Conservation (phyloP, 2,888 invertebrate genomes). For the Cryptophagus acutangulus region DNA sequence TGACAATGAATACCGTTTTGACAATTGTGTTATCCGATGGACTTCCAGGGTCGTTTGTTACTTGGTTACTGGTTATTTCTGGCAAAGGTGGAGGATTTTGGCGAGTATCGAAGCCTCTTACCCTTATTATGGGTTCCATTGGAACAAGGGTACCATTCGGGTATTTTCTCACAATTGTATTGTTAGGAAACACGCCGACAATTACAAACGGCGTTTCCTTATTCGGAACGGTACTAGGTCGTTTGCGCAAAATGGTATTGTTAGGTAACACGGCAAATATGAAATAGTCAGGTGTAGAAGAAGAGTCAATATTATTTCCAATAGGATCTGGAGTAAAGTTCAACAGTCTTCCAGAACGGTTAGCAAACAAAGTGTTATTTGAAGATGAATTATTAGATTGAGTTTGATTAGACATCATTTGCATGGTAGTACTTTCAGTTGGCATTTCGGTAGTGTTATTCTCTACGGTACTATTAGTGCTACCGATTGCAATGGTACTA, state of each 20-base stretch:
- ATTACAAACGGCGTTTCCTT: slow-evolving; percentile 69
- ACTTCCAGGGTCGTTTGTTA: slow-evolving; percentile 47
- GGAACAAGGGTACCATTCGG: slow-evolving; percentile 76
- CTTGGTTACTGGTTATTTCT: slow-evolving; percentile 63
- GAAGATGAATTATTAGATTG: slow-evolving; percentile 11
- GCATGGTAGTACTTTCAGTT: slow-evolving; percentile 12
- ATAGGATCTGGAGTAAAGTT: slow-evolving; percentile 28
- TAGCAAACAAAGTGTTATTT: slow-evolving; percentile 17
- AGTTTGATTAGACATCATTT: slow-evolving; percentile 12
- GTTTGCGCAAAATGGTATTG: slow-evolving; percentile 72
- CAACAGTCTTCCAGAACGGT: slow-evolving; percentile 36
- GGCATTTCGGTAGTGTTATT: slow-evolving; percentile 8
- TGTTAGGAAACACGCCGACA: slow-evolving; percentile 72
- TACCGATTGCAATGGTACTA: slow-evolving; percentile 15
- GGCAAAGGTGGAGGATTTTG: slow-evolving; percentile 52
- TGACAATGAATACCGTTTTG: slow-evolving; percentile 50
- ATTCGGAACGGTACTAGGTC: slow-evolving; percentile 62
- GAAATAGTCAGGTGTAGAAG: slow-evolving; percentile 56
- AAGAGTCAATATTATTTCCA: slow-evolving; percentile 30
- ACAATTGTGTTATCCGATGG: slow-evolving; percentile 52
- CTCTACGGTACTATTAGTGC: slow-evolving; percentile 6
- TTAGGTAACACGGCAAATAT: slow-evolving; percentile 74
- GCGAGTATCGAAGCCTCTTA: slow-evolving; percentile 57
- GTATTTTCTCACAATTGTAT: slow-evolving; percentile 72
- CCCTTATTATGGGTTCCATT: slow-evolving; percentile 52